Evolutionary conservation across 2,113 vertebrate species (phyloP).

Genomic region (Peromyscus californicus): DNA sequence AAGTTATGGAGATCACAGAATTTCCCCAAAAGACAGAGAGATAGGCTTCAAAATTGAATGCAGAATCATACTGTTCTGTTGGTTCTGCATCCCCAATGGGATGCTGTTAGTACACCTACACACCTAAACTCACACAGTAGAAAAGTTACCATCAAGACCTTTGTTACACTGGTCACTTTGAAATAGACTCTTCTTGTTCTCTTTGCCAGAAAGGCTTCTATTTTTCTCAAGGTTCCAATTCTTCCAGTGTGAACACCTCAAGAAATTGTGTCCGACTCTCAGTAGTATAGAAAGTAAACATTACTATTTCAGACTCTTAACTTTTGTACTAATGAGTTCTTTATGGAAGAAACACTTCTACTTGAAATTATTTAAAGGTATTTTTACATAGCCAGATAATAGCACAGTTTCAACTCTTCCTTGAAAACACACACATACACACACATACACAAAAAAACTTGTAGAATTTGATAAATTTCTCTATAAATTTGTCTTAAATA

Average conservation of each 20-base stretch:
- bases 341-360: background rate
- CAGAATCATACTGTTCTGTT: background rate
- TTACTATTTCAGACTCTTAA: background rate
- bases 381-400: background rate
- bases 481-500: background rate
- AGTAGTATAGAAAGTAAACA: background rate
- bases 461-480: background rate
- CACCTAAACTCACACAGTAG: background rate
- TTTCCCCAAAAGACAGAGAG: slow-evolving; percentile 36
- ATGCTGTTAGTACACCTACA: background rate
- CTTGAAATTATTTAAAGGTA: background rate
- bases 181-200: background rate
- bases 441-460: background rate
- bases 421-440: background rate
- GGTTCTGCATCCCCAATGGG: background rate
- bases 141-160: background rate
- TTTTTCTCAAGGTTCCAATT: background rate
- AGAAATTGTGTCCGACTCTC: fast-evolving
- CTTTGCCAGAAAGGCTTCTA: background rate
- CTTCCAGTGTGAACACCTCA: background rate
- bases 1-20: background rate
- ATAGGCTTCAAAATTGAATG: slow-evolving; percentile 4
- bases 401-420: background rate
- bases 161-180: background rate
- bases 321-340: background rate